Evolutionary conservation across 2,797 vertebrate species (phyloP).

Genomic region (Falco berigora): DNA sequence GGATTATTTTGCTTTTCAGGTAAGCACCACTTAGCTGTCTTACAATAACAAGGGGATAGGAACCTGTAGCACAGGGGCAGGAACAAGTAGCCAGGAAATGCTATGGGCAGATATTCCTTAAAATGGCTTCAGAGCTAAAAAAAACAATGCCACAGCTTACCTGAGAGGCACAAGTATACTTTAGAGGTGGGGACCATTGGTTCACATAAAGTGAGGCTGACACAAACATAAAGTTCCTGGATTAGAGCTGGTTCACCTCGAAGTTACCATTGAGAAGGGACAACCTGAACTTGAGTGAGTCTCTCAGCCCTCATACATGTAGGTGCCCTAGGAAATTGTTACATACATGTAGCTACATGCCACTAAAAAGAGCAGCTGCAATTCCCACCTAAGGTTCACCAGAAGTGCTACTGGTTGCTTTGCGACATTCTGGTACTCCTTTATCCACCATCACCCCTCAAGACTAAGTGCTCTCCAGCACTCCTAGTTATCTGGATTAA

Average conservation of each 20-base stretch:
- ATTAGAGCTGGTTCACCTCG: not conserved
- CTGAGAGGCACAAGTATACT: not conserved
- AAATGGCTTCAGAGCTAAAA: not conserved
- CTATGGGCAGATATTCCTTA: not conserved
- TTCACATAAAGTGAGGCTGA: not conserved
- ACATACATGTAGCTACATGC: not conserved
- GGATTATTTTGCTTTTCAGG: not conserved
- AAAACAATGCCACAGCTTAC: not conserved
- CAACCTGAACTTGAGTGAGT: not conserved
- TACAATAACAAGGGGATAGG: not conserved
- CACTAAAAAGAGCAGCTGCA: not conserved
- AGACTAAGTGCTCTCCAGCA: not conserved
- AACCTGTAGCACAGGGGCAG: not conserved
- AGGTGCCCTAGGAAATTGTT: not conserved
- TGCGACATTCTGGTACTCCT: not conserved
- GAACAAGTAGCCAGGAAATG: not conserved
- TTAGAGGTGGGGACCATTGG: not conserved
- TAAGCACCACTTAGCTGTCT: not conserved
- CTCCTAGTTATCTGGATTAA: not conserved
- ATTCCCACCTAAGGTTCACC: not conserved
- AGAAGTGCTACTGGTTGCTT: not conserved
- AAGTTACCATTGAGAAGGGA: not conserved
- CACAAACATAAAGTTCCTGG: not conserved
- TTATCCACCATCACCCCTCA: not conserved
- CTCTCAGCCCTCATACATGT: not conserved